A percentile compares a stretch with the other conserved stretches of the same genome.
phyloP scores from a whole-genome alignment of 2,797 vertebrate genomes.

The Carduelis carduelis region DNA sequence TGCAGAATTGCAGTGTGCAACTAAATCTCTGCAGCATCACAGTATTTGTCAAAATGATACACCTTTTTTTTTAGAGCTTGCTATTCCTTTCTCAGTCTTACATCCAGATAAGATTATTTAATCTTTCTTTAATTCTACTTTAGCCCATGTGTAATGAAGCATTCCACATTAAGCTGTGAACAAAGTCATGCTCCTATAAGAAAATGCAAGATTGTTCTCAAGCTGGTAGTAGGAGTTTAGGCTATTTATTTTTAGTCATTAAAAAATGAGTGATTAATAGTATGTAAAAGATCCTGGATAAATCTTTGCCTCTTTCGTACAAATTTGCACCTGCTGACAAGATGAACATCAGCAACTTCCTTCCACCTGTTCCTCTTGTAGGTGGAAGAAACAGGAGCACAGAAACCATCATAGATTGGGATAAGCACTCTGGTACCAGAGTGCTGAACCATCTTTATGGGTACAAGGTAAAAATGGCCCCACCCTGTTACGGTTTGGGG shows the following conservation, averaged over 20 bases:
- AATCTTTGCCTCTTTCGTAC: neutral
- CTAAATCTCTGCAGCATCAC: neutral
- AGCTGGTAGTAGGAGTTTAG: neutral
- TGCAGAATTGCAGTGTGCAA: neutral
- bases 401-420: neutral
- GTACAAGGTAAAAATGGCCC: neutral
- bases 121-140: neutral
- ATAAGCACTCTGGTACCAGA: neutral
- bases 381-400: neutral
- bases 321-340: neutral
- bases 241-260: neutral
- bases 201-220: neutral
- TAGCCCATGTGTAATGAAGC: neutral
- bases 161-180: neutral
- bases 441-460: neutral
- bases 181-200: neutral
- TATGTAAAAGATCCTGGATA: neutral
- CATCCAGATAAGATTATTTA: neutral
- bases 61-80: neutral
- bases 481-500: fast-evolving
- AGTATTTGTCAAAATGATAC: neutral
- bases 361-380: neutral
- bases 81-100: neutral
- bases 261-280: constrained; percentile 1
- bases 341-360: neutral